Conservation (phyloP, 2,797 vertebrate genomes). For the Pangasius krempfi region DNA sequence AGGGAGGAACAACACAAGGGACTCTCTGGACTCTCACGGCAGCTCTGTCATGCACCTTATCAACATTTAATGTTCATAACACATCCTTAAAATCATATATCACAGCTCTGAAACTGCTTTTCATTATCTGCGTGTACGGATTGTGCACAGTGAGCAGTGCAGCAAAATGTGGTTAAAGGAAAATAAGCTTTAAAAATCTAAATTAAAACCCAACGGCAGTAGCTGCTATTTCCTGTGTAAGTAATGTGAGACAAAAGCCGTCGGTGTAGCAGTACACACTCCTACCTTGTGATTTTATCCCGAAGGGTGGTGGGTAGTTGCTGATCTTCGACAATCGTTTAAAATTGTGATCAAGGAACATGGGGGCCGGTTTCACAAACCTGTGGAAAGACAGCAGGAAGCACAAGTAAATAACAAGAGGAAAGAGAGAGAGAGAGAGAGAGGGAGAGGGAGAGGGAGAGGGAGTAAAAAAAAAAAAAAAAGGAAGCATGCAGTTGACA, state of each 20-base stretch:
- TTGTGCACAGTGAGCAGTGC: neutral
- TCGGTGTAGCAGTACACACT: neutral
- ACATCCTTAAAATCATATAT: neutral
- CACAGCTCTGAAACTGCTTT: neutral
- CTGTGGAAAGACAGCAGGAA: constrained; percentile 68
- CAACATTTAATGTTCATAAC: too few species aligned
- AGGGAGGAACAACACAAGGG: neutral
- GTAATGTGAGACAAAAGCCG: neutral
- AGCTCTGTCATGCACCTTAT: neutral
- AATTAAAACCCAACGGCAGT: neutral
- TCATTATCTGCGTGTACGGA: neutral
- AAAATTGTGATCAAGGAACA: constrained; percentile 89
- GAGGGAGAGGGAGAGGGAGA: constrained; percentile 23
- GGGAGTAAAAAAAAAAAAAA: neutral
- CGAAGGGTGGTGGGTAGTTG: constrained; percentile 85
- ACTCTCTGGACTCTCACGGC: neutral
- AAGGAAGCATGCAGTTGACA: neutral
- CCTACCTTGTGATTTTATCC: constrained; percentile 91
- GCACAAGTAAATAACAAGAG: constrained; percentile 46
- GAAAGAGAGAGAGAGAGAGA: neutral
- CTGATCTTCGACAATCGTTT: constrained; percentile 82
- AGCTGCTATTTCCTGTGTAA: constrained; percentile 1
- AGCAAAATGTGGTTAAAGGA: neutral
- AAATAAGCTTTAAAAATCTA: neutral
- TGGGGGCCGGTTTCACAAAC: constrained; percentile 85